Base-by-base conservation (phyloP, 2,797 vertebrate genomes). In the Telmatherina bonti region DNA sequence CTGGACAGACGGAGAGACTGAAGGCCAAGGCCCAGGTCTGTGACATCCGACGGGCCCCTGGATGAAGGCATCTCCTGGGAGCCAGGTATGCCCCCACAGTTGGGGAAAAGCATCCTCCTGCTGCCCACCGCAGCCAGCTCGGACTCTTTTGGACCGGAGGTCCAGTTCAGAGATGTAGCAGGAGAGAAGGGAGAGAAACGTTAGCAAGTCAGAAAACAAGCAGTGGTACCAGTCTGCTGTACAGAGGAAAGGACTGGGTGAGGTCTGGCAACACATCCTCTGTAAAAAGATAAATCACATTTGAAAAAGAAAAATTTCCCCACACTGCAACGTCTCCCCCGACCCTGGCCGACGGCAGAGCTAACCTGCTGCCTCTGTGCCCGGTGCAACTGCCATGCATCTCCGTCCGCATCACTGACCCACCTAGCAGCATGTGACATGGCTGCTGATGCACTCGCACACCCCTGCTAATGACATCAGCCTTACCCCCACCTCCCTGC, bases 91-190 rank as follows among this genome's bases (percentile, higher is more conserved):
- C 77, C 70, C 35, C 86, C 86, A 85, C 95, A 95, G 29, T 94
- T 96, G 79, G 97, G 96, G 89, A 98, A 99, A 89, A 99, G 96
- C 97, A 99, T 99, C 94, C 95, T 99, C 94, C 96, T 99, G 96
- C 96, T 96, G 78, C 96, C 92, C 82, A 94, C 91, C 67, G 93
- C 92, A 72, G 95, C 95, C 89, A 93, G 88, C 92, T 98, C 96
- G 6, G 96, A 94, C 92, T 98, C 96, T 89, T 93, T 93, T 91
- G 91, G 94, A 90, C 96, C 96, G 95, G 91, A 85, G 80, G 84
- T 86, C 93, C 93, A 92, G 90, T 90, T 93, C 78, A 91, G 89
- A 78, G 65, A 72, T 45, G 65, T 62, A 60, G 33, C 54, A 67
- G 70, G 45, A 72, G 31, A 71, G 18, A 54, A 52, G 58, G 65